A percentile compares a stretch with the other conserved stretches of the same genome.
Conservation (phyloP, 1,140 invertebrate genomes). For the Odontomachus brunneus region DNA sequence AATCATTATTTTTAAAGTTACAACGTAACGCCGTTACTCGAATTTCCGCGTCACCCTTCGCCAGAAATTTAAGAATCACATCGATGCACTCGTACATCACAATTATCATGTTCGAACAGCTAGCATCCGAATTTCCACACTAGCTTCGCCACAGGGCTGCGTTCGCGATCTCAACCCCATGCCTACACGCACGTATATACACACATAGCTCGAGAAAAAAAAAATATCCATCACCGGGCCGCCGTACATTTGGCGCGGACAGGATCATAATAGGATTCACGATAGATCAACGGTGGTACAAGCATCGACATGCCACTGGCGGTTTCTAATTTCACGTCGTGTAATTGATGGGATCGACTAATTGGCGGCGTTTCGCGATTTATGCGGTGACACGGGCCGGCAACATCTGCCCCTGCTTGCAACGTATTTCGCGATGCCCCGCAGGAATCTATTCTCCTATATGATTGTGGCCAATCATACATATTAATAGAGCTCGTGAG, state of each 20-base stretch:
- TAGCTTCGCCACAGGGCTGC: constrained; percentile 5
- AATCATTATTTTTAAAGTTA: too few species aligned
- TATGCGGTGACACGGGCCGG: constrained; percentile 75
- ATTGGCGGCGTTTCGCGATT: constrained; percentile 77
- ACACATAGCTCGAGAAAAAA: constrained; percentile 27
- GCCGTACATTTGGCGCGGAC: constrained; percentile 41
- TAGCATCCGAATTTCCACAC: constrained; percentile 7
- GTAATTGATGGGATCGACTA: constrained; percentile 77
- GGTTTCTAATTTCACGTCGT: constrained; percentile 70
- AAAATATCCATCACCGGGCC: constrained; percentile 37
- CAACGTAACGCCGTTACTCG: too few species aligned
- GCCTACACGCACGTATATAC: too few species aligned
- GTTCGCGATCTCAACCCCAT: not conserved
- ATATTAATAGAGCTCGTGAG: constrained; percentile 79
- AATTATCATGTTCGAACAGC: not conserved
- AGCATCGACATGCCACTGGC: constrained; percentile 28
- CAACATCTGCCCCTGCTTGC: constrained; percentile 73
- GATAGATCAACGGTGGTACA: constrained; percentile 43
- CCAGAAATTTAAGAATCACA: too few species aligned
- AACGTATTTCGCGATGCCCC: constrained; percentile 66
- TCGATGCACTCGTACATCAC: too few species aligned
- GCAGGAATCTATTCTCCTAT: constrained; percentile 69
- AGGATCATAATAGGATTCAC: constrained; percentile 46
- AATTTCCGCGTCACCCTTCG: too few species aligned
- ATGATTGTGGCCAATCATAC: constrained; percentile 79